Evolutionary conservation across 2,797 vertebrate species (phyloP).

Genomic region (Scarus forsteni): DNA sequence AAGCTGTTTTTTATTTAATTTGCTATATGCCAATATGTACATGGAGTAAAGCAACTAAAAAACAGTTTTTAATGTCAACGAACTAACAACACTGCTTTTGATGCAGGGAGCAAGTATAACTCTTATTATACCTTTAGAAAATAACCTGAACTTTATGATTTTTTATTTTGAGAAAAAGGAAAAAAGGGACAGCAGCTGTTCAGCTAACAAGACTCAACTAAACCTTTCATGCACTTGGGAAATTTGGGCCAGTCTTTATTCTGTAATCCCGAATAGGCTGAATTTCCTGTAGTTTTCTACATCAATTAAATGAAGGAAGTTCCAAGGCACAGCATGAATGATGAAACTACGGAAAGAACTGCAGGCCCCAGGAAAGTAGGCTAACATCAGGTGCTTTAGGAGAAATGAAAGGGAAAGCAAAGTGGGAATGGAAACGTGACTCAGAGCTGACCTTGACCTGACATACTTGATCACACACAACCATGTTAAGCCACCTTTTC

Average conservation of each 20-base stretch:
- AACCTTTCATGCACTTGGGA: conserved; percentile 42
- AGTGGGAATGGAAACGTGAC: not conserved
- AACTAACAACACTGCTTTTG: not conserved
- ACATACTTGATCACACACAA: not conserved
- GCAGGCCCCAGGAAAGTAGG: not conserved
- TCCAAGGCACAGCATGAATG: conserved; percentile 1
- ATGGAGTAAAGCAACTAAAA: too few species aligned
- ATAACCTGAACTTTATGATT: not conserved
- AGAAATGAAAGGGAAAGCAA: conserved; percentile 26
- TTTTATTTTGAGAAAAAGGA: not conserved
- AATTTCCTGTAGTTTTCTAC: conserved; percentile 34
- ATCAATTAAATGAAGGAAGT: not conserved
- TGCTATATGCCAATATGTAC: too few species aligned
- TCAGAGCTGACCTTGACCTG: not conserved
- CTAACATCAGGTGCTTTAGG: not conserved
- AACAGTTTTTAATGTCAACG: too few species aligned
- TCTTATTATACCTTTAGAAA: too few species aligned
- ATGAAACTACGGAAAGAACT: not conserved
- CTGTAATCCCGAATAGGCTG: conserved; percentile 5
- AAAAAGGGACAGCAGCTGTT: not conserved
- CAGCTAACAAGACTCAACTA: conserved; percentile 20
- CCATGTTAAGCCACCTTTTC: not conserved
- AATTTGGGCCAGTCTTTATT: conserved; percentile 24
- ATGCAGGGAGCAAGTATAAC: too few species aligned
- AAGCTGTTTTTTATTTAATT: too few species aligned